Conservation (phyloP, 2,113 vertebrate genomes). For the Lophius piscatorius region DNA sequence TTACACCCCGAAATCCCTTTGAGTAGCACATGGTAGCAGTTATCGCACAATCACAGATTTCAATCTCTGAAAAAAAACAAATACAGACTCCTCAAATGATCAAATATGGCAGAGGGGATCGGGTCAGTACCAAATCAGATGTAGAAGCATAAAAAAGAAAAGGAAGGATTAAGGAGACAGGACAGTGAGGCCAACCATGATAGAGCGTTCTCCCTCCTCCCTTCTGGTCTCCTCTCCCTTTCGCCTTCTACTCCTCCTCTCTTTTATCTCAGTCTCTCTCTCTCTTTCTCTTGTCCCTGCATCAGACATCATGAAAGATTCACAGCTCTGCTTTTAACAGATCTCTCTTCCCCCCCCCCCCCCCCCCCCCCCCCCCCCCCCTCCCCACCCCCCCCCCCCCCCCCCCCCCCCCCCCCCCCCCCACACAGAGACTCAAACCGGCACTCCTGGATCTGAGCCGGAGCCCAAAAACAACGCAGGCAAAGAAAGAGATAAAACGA, state of each 20-base stretch:
- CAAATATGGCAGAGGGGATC: background rate
- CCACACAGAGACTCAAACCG: slow-evolving; percentile 6
- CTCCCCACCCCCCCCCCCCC: background rate
- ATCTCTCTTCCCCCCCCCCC: slow-evolving; percentile 8
- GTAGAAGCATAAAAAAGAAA: background rate
- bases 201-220: slow-evolving; percentile 20
- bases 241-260: slow-evolving; percentile 15
- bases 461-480: slow-evolving; percentile 43
- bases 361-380: background rate
- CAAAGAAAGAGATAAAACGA: slow-evolving; percentile 18
- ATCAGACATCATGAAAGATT: slow-evolving; percentile 78
- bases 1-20: background rate
- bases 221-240: slow-evolving; percentile 18
- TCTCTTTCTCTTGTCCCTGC: slow-evolving; percentile 49
- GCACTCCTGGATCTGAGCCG: slow-evolving; percentile 27
- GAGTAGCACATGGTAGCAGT: too few relatives aligned
- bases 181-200: slow-evolving; percentile 9
- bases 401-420: background rate
- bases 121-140: slow-evolving; percentile 8
- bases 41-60: background rate
- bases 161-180: slow-evolving; percentile 10
- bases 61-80: too few relatives aligned
- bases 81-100: background rate
- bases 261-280: slow-evolving; percentile 27
- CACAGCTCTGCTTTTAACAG: slow-evolving; percentile 69